A percentile compares a stretch with the other conserved stretches of the same genome.
Evolutionary conservation across 2,113 vertebrate species (phyloP).

Genomic region (Scophthalmus maximus): DNA sequence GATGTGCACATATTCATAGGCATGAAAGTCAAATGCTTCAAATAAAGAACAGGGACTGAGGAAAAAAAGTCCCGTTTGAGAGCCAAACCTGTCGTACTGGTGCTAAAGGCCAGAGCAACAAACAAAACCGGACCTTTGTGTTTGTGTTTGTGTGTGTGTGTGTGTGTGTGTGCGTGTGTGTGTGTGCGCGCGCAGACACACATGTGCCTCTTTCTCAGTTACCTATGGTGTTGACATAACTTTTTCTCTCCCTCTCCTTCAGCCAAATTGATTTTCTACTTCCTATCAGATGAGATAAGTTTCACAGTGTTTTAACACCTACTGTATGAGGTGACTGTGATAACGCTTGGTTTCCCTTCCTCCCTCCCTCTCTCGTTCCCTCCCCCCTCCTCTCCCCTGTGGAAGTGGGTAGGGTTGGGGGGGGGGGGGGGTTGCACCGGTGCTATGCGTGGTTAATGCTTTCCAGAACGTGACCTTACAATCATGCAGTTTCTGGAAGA

Average conservation of each 20-base stretch:
- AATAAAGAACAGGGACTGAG: slow-evolving; percentile 16
- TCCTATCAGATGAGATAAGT: slow-evolving; percentile 80
- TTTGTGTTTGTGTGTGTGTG: slow-evolving; percentile 11
- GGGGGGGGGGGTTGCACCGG: neutral
- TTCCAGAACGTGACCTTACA: slow-evolving; percentile 64
- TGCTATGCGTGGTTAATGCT: slow-evolving; percentile 51
- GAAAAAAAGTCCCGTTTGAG: slow-evolving; percentile 30
- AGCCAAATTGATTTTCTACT: slow-evolving; percentile 66
- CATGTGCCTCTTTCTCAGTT: slow-evolving; percentile 36
- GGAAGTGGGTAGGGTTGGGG: slow-evolving; percentile 9
- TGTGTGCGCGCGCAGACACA: slow-evolving; percentile 5
- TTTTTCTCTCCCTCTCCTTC: slow-evolving; percentile 52
- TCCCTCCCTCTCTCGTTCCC: slow-evolving; percentile 16
- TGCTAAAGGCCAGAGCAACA: slow-evolving; percentile 64
- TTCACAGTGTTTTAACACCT: slow-evolving; percentile 80
- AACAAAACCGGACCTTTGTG: slow-evolving; percentile 50
- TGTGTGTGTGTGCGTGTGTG: neutral
- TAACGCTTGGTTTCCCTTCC: slow-evolving; percentile 55
- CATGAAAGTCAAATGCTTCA: neutral
- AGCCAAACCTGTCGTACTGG: slow-evolving; percentile 47
- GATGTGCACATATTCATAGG: neutral
- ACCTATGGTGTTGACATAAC: slow-evolving; percentile 74
- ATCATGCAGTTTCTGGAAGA: slow-evolving; percentile 45
- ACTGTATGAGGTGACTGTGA: slow-evolving; percentile 66
- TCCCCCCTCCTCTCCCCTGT: neutral